phyloP scores from a whole-genome alignment of 2,888 invertebrate species.

The Sceliomorpha sp. region DNA sequence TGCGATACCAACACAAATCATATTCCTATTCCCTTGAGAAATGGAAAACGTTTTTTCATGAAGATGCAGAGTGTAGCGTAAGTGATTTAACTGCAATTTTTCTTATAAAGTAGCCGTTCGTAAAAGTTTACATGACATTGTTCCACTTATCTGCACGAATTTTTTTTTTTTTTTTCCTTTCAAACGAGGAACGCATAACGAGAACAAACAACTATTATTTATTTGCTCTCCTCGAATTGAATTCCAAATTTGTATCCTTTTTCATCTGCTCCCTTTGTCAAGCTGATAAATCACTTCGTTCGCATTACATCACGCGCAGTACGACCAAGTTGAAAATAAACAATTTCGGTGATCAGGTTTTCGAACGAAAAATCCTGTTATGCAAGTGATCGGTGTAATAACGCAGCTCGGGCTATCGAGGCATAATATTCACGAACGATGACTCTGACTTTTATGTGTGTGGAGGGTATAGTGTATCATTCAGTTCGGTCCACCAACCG shows the following conservation, averaged over 20 bases:
- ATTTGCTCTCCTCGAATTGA: slow-evolving; percentile 10
- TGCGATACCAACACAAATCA: slow-evolving; percentile 37
- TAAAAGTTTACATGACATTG: slow-evolving; percentile 29
- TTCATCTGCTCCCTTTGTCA: not conserved
- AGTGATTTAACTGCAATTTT: slow-evolving; percentile 38
- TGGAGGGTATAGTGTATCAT: slow-evolving; percentile 73
- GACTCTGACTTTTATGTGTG: slow-evolving; percentile 72
- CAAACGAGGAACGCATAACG: not conserved
- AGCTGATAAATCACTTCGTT: not conserved
- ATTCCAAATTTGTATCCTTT: slow-evolving; percentile 7
- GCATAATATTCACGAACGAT: slow-evolving; percentile 76
- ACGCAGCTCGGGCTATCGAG: slow-evolving; percentile 18
- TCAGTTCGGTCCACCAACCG: slow-evolving; percentile 64
- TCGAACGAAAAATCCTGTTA: slow-evolving; percentile 37
- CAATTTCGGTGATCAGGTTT: slow-evolving; percentile 25
- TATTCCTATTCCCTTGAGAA: slow-evolving; percentile 40
- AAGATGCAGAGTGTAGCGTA: slow-evolving; percentile 24
- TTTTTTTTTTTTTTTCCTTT: not conserved
- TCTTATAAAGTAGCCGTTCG: slow-evolving; percentile 34
- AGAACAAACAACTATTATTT: slow-evolving; percentile 12
- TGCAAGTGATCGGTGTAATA: slow-evolving; percentile 8
- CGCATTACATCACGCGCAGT: not conserved
- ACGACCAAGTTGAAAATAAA: slow-evolving; percentile 17
- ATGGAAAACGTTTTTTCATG: slow-evolving; percentile 34
- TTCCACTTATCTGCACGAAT: slow-evolving; percentile 31